A percentile compares a stretch with the other conserved stretches of the same genome.
phyloP scores from a whole-genome alignment of 2,113 vertebrate species.

The Calypte anna region DNA sequence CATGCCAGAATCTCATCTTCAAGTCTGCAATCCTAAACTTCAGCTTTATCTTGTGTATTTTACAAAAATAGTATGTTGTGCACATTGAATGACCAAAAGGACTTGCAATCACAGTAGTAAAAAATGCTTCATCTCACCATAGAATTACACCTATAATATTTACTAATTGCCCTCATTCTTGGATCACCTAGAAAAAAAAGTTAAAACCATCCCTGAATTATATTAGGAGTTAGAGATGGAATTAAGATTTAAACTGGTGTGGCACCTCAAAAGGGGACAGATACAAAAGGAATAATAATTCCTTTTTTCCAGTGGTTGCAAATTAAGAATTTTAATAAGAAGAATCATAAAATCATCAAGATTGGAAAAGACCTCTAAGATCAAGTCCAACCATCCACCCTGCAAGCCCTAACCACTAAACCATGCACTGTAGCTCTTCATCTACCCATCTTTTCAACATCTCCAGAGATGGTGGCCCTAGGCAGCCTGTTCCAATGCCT shows the following conservation, averaged over 20 bases:
- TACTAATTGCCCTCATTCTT: not conserved
- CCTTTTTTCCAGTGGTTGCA: not conserved
- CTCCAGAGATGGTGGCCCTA: too few species aligned
- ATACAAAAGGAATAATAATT: rapidly evolving
- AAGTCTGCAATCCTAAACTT: not conserved
- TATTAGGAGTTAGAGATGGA: not conserved
- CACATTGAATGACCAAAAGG: not conserved
- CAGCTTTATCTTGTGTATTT: not conserved
- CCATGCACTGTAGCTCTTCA: too few species aligned
- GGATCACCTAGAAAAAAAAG: not conserved
- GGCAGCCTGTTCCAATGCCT: too few species aligned
- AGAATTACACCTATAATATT: not conserved
- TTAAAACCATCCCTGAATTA: not conserved
- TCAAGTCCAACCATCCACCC: too few species aligned
- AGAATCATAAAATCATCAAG: not conserved
- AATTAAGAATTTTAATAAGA: not conserved
- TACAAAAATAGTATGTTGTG: not conserved
- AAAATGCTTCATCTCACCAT: not conserved
- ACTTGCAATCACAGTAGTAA: not conserved
- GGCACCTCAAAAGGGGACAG: not conserved
- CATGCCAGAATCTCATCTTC: not conserved
- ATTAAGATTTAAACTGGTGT: not conserved
- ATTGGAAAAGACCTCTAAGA: too few species aligned
- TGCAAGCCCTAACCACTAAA: too few species aligned
- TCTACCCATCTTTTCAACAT: too few species aligned